phyloP scores from a whole-genome alignment of 35 echinoderm and acorn worm species.

The Anneissia japonica region DNA sequence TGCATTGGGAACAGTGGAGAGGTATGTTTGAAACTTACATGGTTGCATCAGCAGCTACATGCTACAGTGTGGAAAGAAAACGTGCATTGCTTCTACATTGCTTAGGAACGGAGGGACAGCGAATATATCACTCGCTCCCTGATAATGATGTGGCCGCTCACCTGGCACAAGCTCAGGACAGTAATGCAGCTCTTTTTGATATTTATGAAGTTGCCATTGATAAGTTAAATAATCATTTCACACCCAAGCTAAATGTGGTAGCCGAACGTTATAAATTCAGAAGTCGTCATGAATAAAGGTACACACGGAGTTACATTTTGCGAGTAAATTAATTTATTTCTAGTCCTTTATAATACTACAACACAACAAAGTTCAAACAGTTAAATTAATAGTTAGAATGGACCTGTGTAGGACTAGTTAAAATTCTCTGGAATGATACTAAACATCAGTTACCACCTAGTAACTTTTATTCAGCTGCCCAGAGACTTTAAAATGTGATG shows the following conservation, averaged over 20 bases:
- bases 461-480: constrained; percentile 2
- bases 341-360: not conserved
- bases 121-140: too few species aligned
- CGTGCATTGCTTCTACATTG: not conserved
- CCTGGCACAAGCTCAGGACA: not conserved
- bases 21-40: not conserved
- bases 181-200: not conserved
- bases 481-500: constrained; percentile 38
- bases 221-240: not conserved
- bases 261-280: constrained; percentile 1
- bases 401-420: constrained; percentile 40
- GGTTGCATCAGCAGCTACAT: not conserved
- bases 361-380: constrained; percentile 12
- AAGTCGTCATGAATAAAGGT: too few species aligned
- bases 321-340: too few species aligned
- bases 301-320: too few species aligned
- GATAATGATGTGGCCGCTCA: too few species aligned
- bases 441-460: constrained; percentile 8
- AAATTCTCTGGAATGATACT: constrained; percentile 1
- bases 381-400: constrained; percentile 42
- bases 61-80: not conserved
- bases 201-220: not conserved
- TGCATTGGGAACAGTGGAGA: constrained; percentile 12
- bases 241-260: not conserved
- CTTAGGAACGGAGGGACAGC: constrained; percentile 2